phyloP scores from a whole-genome alignment of 2,113 vertebrate species.

The Polypterus bichir region DNA sequence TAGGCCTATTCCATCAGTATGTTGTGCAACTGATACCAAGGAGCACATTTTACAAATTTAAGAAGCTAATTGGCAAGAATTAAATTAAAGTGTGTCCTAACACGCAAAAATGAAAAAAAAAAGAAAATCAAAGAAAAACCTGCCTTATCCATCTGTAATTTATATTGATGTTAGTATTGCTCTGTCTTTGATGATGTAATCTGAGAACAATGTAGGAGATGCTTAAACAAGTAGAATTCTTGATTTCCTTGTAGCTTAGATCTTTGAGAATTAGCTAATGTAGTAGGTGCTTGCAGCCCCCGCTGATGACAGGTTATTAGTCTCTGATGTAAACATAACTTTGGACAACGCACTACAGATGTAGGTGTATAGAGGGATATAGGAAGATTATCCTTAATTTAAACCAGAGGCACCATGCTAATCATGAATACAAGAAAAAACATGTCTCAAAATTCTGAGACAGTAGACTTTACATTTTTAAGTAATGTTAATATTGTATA shows the following conservation, averaged over 20 bases:
- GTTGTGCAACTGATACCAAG: too few relatives aligned
- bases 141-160: too few relatives aligned
- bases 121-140: too few relatives aligned
- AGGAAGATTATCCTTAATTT: conserved; percentile 17
- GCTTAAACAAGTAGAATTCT: not conserved
- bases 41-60: too few relatives aligned
- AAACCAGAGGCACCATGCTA: conserved; percentile 15
- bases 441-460: conserved; percentile 16
- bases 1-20: too few relatives aligned
- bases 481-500: too few relatives aligned
- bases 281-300: conserved; percentile 1
- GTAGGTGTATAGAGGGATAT: conserved; percentile 22
- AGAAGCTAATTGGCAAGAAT: too few relatives aligned
- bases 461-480: conserved; percentile 4
- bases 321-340: conserved; percentile 8
- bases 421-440: conserved; percentile 18
- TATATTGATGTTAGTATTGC: too few relatives aligned
- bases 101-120: too few relatives aligned
- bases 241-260: too few relatives aligned
- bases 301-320: conserved; percentile 6
- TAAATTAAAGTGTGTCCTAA: too few relatives aligned
- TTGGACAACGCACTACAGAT: conserved; percentile 12
- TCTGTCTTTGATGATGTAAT: too few relatives aligned
- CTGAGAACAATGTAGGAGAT: not conserved
- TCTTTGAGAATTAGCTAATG: not conserved